Evolutionary conservation across 2,888 invertebrate species (phyloP).

Genomic region (Pseudanteris insignis): DNA sequence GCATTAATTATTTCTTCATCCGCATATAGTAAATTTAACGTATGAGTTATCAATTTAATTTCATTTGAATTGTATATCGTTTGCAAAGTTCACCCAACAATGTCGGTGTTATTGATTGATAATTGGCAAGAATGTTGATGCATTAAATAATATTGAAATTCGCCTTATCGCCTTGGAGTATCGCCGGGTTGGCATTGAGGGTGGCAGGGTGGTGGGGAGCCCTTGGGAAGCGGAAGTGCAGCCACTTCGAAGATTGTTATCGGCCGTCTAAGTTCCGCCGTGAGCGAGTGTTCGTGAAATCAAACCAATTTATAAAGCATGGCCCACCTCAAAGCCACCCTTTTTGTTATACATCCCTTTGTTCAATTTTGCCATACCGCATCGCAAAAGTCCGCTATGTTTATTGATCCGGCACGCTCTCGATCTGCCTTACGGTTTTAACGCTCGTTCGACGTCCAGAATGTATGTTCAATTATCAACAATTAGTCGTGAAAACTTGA

Average conservation of each 20-base stretch:
- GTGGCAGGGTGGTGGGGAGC: too few relatives aligned
- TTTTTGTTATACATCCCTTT: constrained; percentile 5
- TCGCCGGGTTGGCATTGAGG: constrained; percentile 20
- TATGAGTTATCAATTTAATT: background rate
- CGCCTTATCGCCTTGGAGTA: constrained; percentile 35
- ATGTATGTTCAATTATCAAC: too few relatives aligned
- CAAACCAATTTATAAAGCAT: constrained; percentile 35
- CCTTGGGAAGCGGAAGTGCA: constrained; percentile 39
- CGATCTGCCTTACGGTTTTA: too few relatives aligned
- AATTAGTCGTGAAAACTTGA: too few relatives aligned
- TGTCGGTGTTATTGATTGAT: constrained; percentile 16
- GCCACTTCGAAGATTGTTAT: constrained; percentile 43
- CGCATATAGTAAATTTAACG: background rate
- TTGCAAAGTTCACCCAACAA: too few relatives aligned
- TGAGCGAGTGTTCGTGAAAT: constrained; percentile 35
- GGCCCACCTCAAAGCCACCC: constrained; percentile 16
- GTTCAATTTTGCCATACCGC: background rate
- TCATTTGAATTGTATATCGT: background rate
- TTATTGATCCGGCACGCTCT: too few relatives aligned
- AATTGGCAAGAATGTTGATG: constrained; percentile 31
- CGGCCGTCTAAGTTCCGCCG: constrained; percentile 37
- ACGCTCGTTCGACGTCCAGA: too few relatives aligned
- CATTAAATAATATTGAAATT: constrained; percentile 35
- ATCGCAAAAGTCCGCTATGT: too few relatives aligned
- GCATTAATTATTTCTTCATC: too few relatives aligned